phyloP scores from a whole-genome alignment of 64 coral and sea anemone species.

The Montipora efflorescens region DNA sequence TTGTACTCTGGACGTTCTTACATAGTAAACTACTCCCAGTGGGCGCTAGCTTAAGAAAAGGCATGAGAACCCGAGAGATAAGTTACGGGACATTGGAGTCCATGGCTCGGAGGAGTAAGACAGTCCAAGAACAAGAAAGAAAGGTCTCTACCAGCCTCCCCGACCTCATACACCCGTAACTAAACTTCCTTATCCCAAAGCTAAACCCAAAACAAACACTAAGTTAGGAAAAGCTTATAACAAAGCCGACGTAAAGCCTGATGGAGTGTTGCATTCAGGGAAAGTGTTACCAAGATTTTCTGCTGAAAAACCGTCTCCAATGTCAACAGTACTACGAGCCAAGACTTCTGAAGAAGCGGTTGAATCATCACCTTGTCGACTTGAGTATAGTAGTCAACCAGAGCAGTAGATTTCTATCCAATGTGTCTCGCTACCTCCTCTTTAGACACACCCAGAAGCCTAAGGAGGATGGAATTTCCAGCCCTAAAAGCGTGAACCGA shows the following conservation, averaged over 20 bases:
- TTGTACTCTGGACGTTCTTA: no score
- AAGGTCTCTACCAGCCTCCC: background rate
- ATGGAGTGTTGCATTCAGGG: background rate
- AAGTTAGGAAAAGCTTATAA: background rate
- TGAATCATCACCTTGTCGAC: slow-evolving; percentile 31
- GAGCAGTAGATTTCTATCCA: background rate
- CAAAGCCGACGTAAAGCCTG: background rate
- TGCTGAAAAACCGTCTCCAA: background rate
- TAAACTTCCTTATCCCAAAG: background rate
- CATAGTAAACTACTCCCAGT: no score
- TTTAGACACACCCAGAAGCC: slow-evolving; percentile 10
- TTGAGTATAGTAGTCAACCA: slow-evolving; percentile 72
- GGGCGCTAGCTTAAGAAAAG: no score
- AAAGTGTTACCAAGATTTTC: background rate
- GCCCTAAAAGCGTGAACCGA: slow-evolving; percentile 49
- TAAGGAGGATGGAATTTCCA: slow-evolving; percentile 49
- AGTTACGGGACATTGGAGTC: no score
- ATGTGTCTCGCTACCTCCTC: no score
- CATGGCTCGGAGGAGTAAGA: background rate
- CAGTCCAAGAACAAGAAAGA: background rate
- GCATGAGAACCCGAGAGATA: no score
- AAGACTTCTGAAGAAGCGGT: background rate
- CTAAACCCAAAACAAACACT: background rate
- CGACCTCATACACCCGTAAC: background rate
- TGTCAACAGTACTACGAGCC: slow-evolving; percentile 19